Evolutionary conservation across 2,113 vertebrate genomes (phyloP).

Genomic region (Dendrocopos noguchii): DNA sequence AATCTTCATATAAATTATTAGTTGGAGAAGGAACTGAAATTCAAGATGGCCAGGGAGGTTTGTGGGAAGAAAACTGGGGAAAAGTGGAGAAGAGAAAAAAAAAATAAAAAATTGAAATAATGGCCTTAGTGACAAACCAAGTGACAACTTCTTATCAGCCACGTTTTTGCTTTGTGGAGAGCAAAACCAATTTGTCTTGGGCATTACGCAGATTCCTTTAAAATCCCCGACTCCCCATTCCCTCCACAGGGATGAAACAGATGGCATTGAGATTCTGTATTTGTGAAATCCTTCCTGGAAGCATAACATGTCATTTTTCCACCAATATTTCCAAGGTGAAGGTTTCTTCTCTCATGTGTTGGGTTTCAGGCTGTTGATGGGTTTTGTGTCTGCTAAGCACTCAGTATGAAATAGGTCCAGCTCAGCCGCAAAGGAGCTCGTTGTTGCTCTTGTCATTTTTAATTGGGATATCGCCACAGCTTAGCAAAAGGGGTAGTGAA

Average conservation of each 20-base stretch:
- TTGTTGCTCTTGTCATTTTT: background rate
- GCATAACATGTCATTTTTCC: background rate
- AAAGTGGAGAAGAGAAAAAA: background rate
- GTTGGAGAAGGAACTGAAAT: background rate
- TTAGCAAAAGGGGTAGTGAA: background rate
- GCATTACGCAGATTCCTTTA: background rate
- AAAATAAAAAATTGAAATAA: background rate
- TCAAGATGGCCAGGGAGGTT: background rate
- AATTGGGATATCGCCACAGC: background rate
- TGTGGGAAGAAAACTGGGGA: background rate
- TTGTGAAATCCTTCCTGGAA: background rate
- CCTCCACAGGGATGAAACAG: background rate
- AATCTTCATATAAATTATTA: background rate
- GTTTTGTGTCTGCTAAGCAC: background rate
- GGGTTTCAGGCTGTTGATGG: background rate
- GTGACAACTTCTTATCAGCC: background rate
- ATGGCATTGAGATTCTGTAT: background rate
- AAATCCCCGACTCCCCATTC: background rate
- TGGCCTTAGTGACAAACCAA: background rate
- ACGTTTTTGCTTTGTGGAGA: background rate
- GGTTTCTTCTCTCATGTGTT: background rate
- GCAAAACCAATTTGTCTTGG: background rate
- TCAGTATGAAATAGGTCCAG: background rate
- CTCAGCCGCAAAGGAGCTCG: background rate
- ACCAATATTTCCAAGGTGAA: constrained; percentile 25